Percentiles rank a stretch among this genome's conserved stretches.
Conservation (phyloP, 2,797 vertebrate species). For the Alouatta caraya region DNA sequence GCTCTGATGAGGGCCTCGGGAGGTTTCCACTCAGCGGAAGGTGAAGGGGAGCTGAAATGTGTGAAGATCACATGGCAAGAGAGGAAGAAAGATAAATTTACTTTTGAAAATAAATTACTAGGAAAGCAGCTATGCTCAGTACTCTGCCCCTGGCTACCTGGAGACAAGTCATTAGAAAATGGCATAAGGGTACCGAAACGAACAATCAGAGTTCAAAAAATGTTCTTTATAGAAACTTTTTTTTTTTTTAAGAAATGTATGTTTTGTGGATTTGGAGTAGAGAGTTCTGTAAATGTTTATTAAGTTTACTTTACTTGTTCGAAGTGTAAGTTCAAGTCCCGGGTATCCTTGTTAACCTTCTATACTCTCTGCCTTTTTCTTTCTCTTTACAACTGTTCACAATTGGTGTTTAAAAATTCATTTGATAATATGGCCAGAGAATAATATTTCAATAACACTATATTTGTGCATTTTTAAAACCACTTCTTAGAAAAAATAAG, state of each 20-base stretch:
- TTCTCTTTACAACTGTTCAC: not conserved
- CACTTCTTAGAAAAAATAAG: not conserved
- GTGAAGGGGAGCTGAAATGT: too few relatives aligned
- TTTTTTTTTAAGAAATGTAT: too few relatives aligned
- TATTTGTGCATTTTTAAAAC: not conserved
- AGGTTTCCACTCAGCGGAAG: too few relatives aligned
- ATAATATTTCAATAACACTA: not conserved
- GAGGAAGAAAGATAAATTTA: not conserved
- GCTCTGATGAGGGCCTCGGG: too few relatives aligned
- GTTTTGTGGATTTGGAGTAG: too few relatives aligned
- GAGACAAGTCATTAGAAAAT: not conserved
- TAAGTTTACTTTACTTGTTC: too few relatives aligned
- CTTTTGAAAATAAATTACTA: not conserved
- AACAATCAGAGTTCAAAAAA: not conserved
- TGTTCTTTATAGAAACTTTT: too few relatives aligned
- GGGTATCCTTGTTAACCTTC: too few relatives aligned
- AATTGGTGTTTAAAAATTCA: not conserved
- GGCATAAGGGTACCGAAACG: too few relatives aligned
- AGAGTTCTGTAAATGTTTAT: too few relatives aligned
- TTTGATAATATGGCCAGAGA: not conserved
- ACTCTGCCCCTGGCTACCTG: slow-evolving; percentile 81
- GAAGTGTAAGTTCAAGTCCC: too few relatives aligned
- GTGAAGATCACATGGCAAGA: too few relatives aligned
- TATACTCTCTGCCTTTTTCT: not conserved
- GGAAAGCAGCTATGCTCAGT: slow-evolving; percentile 87